Base-by-base conservation (phyloP, 2,888 invertebrate genomes). In the Yponomeuta malinellus region DNA sequence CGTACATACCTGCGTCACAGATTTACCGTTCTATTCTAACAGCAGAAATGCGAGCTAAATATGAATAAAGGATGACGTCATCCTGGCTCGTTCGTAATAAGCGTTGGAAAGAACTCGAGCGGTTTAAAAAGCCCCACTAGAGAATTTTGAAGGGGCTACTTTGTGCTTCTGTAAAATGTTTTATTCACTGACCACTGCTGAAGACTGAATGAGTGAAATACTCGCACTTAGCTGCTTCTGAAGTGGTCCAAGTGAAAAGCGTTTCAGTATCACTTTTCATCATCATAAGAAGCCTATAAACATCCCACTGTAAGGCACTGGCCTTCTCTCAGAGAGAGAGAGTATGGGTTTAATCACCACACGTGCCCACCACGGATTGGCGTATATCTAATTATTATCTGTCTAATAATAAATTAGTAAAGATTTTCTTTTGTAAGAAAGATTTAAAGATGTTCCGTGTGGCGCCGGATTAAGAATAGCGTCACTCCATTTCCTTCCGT, bases 171-270 rank as follows among this genome's bases (percentile, higher is more conserved):
- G 6, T 43, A 82, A 84, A 86, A 86, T 85, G 83, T 87, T 89
- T 87, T 83, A 89, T 88, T 89, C 86, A 84, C 81, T 86, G 83
- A 82, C 84, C 87, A 86, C 82, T 81, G 80, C 82, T 83, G 85
- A 88, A 84, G 88, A 84, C 83, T 86, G 87, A 90, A 89, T 89
- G 88, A 87, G 82, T 87, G 84, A 85, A 87, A 85, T 71, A 68
- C 71, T 67, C 64, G 59, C 33, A 64, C 77, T 77, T 78, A 70
- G 73, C 31, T 52, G 43, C n/a, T 67, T 15, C 29, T 68, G 9
- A 75, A 73, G 12, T 81, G 84, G 86, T 78, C 33, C 74, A 86
- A 81, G 78, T 73, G 2, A 80, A 64, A 5, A 64, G 64, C 64
- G 64, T 2, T 64, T 64, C 63, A 23, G 15, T n/a, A 8, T 52